Conservation (phyloP, 2,113 vertebrate species). For the Sinocyclocheilus anophthalmus region DNA sequence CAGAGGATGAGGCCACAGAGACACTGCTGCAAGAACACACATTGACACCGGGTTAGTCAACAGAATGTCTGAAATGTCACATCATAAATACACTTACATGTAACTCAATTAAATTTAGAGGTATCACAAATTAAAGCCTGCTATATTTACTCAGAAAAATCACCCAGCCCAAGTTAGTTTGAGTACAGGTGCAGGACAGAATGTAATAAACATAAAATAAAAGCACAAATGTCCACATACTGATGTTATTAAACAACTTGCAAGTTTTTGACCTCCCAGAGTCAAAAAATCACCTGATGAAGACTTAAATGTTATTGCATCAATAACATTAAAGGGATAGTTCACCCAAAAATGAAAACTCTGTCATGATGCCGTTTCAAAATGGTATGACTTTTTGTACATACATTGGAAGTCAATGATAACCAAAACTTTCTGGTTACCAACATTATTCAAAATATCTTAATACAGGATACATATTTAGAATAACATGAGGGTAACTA, state of each 20-base stretch:
- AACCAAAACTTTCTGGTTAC: not conserved
- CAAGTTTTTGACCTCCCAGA: not conserved
- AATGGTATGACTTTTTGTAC: not conserved
- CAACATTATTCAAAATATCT: not conserved
- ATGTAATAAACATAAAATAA: not conserved
- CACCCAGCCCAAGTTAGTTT: not conserved
- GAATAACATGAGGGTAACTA: not conserved
- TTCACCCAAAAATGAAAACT: not conserved
- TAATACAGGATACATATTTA: not conserved
- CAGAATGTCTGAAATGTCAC: not conserved
- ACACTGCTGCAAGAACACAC: slow-evolving; percentile 86
- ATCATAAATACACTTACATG: not conserved
- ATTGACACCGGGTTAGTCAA: slow-evolving; percentile 79
- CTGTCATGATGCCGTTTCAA: not conserved
- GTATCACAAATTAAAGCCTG: not conserved
- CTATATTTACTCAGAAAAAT: not conserved
- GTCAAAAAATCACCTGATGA: not conserved
- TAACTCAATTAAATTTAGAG: not conserved
- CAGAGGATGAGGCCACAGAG: slow-evolving; percentile 90
- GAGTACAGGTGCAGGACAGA: not conserved
- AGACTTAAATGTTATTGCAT: not conserved
- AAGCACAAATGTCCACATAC: not conserved
- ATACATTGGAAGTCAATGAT: not conserved
- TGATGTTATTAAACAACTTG: not conserved
- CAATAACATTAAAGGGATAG: not conserved